Evolutionary conservation across 2,888 invertebrate genomes (phyloP).

Genomic region (Alsophila aescularia): DNA sequence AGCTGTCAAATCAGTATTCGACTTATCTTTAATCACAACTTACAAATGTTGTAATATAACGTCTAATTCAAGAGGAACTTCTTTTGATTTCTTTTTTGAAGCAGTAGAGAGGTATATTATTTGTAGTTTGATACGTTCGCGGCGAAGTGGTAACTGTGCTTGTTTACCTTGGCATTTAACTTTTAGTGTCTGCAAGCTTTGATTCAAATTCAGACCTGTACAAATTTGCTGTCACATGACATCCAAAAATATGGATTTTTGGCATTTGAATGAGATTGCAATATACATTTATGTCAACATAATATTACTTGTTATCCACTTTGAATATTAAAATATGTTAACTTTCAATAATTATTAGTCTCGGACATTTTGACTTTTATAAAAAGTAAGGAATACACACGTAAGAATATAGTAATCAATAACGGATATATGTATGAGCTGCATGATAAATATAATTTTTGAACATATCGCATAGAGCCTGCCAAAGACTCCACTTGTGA

Average conservation of each 20-base stretch:
- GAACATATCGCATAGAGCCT: not conserved
- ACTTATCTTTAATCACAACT: constrained; percentile 11
- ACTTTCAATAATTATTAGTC: too few relatives aligned
- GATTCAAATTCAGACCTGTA: constrained; percentile 48
- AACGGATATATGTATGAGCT: not conserved
- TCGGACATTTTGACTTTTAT: too few relatives aligned
- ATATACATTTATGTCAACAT: not conserved
- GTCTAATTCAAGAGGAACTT: constrained; percentile 13
- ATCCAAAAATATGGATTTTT: constrained; percentile 3
- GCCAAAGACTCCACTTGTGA: constrained; percentile 55
- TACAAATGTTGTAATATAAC: not conserved
- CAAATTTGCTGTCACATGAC: constrained; percentile 37
- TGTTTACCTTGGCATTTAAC: constrained; percentile 79
- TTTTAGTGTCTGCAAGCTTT: constrained; percentile 50
- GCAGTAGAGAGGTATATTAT: constrained; percentile 16
- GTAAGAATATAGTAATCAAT: not conserved
- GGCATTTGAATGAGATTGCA: not conserved
- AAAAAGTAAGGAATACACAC: too few relatives aligned
- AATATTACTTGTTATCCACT: too few relatives aligned
- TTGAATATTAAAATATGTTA: too few relatives aligned
- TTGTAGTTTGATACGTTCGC: constrained; percentile 46
- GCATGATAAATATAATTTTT: not conserved
- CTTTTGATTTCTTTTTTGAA: constrained; percentile 32
- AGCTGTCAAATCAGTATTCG: constrained; percentile 26
- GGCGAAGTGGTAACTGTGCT: constrained; percentile 61